Percentiles rank a stretch among this genome's conserved stretches.
Conservation (phyloP, 2,888 invertebrate genomes). For the Polydrusus cervinus region DNA sequence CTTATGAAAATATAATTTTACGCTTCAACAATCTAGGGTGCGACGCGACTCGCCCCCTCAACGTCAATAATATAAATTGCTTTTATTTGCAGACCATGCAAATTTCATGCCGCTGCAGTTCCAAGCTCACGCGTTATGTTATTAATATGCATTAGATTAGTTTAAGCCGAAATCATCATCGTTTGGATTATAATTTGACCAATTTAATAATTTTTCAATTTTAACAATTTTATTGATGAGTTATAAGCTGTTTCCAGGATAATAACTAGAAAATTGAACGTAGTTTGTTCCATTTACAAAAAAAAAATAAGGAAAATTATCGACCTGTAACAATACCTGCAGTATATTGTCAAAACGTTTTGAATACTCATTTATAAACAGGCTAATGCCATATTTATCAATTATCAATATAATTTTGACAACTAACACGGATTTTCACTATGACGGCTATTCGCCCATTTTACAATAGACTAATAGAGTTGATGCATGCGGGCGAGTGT, state of each 20-base stretch:
- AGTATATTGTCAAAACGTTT: too few species aligned
- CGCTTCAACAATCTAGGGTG: conserved; percentile 59
- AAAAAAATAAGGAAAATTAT: too few species aligned
- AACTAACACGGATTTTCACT: too few species aligned
- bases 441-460: too few species aligned
- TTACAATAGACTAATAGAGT: too few species aligned
- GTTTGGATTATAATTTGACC: conserved; percentile 54
- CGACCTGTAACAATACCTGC: too few species aligned
- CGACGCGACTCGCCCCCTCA: conserved; percentile 52
- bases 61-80: conserved; percentile 62
- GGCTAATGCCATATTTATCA: too few species aligned
- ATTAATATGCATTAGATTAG: conserved; percentile 60
- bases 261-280: too few species aligned
- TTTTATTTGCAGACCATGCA: conserved; percentile 58
- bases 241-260: conserved; percentile 15
- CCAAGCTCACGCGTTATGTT: conserved; percentile 50
- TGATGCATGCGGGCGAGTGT: too few species aligned
- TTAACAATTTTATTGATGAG: conserved; percentile 30
- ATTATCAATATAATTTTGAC: too few species aligned
- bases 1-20: conserved; percentile 68
- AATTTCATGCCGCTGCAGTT: conserved; percentile 48
- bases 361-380: too few species aligned
- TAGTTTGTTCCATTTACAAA: too few species aligned
- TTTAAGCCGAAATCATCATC: conserved; percentile 51
- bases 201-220: conserved; percentile 53